phyloP scores from a whole-genome alignment of 2,888 invertebrate genomes.

The Melieria omissa region DNA sequence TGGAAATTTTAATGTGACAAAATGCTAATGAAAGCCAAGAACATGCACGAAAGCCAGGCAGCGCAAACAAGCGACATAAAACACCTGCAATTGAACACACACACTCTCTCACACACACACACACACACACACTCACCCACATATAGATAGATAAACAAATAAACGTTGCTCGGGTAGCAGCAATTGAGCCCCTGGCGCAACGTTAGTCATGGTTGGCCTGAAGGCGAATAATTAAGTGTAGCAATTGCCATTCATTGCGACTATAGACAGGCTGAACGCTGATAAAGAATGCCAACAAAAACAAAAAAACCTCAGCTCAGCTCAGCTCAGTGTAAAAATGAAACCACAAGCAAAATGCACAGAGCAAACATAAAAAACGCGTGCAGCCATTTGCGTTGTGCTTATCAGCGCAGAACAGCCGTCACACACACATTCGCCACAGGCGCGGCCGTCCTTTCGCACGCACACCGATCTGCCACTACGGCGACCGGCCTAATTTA shows the following conservation, averaged over 20 bases:
- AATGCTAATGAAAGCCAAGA: constrained; percentile 52
- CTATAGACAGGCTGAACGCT: constrained; percentile 10
- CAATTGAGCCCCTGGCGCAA: neutral
- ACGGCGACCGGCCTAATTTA: constrained; percentile 10
- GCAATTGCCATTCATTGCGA: constrained; percentile 22
- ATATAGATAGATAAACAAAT: neutral
- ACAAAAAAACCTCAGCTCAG: constrained; percentile 4
- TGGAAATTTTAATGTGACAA: constrained; percentile 48
- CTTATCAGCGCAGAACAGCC: constrained; percentile 11
- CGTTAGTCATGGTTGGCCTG: constrained; percentile 15
- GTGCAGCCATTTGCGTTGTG: constrained; percentile 7
- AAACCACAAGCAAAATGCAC: neutral
- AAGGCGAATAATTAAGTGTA: constrained; percentile 17
- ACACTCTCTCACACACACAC: neutral
- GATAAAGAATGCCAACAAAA: constrained; percentile 12
- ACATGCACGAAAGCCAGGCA: neutral
- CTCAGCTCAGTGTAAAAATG: neutral
- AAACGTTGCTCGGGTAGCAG: too few species aligned
- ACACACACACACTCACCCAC: neutral
- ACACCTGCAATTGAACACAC: constrained; percentile 4
- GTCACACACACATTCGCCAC: constrained; percentile 7
- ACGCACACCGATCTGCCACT: neutral
- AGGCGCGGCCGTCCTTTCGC: neutral
- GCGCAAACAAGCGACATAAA: constrained; percentile 8
- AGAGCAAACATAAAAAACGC: neutral